These are phyloP conservation scores for Diadema setosum DNA, from an alignment of 35 echinoderm and acorn worm species.

Conservation along the genomic window DNA sequence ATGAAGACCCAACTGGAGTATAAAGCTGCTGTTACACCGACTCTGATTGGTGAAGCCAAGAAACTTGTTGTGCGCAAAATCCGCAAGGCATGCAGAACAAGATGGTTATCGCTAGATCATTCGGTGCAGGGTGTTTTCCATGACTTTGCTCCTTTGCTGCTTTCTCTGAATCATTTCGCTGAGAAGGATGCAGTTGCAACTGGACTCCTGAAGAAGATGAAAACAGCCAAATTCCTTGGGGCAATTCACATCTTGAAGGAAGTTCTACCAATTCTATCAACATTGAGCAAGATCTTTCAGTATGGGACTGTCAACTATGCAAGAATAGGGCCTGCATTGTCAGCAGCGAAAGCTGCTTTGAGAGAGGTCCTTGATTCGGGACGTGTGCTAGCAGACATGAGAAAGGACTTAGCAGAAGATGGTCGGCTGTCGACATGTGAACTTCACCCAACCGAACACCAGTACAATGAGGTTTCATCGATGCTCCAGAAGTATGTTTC, in stretches of 20 bases:
- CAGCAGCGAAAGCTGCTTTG: background rate
- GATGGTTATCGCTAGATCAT: slow-evolving; percentile 34
- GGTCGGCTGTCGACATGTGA: background rate
- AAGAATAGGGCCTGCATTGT: background rate
- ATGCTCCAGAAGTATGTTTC: slow-evolving; percentile 20
- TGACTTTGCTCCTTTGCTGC: background rate
- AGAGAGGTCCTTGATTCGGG: background rate
- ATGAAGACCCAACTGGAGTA: background rate
- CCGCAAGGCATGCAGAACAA: slow-evolving; percentile 2
- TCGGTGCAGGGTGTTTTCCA: background rate
- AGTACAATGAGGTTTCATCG: background rate
- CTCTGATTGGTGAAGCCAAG: background rate
- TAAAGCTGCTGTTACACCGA: background rate
- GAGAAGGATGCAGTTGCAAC: background rate
- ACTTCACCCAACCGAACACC: background rate
- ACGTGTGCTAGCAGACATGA: background rate
- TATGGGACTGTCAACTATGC: background rate
- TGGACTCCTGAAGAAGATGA: slow-evolving; percentile 33
- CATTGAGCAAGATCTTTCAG: background rate
- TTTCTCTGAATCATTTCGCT: background rate
- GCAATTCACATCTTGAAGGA: background rate
- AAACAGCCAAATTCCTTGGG: background rate
- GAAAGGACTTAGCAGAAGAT: background rate
- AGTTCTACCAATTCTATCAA: background rate
- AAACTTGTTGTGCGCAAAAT: background rate